Conservation (phyloP, 2,888 invertebrate genomes). For the Ophioninae sp. region DNA sequence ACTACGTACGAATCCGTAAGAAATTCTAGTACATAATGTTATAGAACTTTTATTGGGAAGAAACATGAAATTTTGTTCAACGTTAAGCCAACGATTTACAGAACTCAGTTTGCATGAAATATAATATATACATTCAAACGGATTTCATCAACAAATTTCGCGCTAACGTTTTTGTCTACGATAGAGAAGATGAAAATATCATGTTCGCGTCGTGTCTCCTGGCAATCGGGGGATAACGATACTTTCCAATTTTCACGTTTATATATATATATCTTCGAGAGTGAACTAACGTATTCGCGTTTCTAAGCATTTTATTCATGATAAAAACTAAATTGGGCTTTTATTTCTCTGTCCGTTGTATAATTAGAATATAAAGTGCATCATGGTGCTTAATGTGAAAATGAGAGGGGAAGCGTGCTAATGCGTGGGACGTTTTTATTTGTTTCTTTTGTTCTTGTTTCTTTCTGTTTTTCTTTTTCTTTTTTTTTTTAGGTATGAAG, state of each 20-base stretch:
- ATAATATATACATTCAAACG: background rate
- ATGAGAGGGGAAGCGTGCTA: slow-evolving; percentile 73
- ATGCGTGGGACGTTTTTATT: slow-evolving; percentile 71
- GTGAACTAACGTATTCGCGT: slow-evolving; percentile 12
- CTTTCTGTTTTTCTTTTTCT: slow-evolving; percentile 43
- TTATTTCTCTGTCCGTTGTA: slow-evolving; percentile 37
- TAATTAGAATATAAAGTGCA: slow-evolving; percentile 67
- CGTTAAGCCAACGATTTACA: background rate
- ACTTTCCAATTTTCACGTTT: slow-evolving; percentile 17
- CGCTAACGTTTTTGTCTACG: slow-evolving; percentile 3
- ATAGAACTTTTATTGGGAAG: slow-evolving; percentile 10
- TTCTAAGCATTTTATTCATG: slow-evolving; percentile 38
- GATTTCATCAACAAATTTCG: slow-evolving; percentile 10
- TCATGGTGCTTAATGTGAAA: slow-evolving; percentile 71
- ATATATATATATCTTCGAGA: slow-evolving; percentile 26
- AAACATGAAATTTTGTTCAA: background rate
- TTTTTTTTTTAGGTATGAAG: slow-evolving; percentile 73
- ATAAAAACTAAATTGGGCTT: slow-evolving; percentile 67
- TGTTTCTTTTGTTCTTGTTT: slow-evolving; percentile 43
- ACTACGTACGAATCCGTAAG: slow-evolving; percentile 11
- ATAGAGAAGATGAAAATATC: background rate
- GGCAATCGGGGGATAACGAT: background rate
- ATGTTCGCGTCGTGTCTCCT: background rate
- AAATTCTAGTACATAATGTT: background rate
- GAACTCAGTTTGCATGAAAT: slow-evolving; percentile 2